Evolutionary conservation across 2,797 vertebrate species (phyloP), one percentile per base, ranked within the genome.

Genomic region (Poeciliopsis turneri): DNA sequence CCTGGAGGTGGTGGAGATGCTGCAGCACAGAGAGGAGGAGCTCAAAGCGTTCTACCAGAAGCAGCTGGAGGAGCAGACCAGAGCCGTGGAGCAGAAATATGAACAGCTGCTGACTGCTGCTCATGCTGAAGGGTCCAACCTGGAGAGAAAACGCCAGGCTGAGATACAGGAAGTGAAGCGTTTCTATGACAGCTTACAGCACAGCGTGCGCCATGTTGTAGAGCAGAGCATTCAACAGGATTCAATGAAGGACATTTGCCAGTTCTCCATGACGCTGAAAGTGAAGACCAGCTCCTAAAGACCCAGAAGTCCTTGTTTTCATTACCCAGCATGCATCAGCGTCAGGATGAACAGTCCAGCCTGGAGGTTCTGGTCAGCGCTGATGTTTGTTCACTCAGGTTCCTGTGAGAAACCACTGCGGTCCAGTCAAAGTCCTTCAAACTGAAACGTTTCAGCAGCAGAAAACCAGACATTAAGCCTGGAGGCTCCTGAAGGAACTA

Each of bases 21-120:
- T 89, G 71, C 18, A 71, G 0, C 0, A 71, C 41, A 89, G 36
- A 49, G 86, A 85, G 51, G 10, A 16, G 0, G 51, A 87, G 72
- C 55, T 87, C n/a, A 79, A 15, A 30, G 2, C 51, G 25, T 5
- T 76, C 5, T 90, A 89, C 23, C 0, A 83, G 68, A 59, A 80
- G 76, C 74, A 89, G 23, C 61, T 89, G 74, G 5, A 79, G 13
- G 28, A 88, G 13, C n/a, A 83, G 36, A 33, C 78, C 3, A 45
- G 23, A 41, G 18, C 55, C 3, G 18, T 88, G 41, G 4, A 78
- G 51, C 11, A 0, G 10, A 57, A 78, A 69, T 87, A 85, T 18
- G 23, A 83, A 51, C 18, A 28, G 47, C 69, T 33, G 41, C 82
- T 79, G 71, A 68, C 1, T 1, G 43, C 72, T 4, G 66, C 75